Percentiles rank a stretch among this genome's conserved stretches.
Evolutionary conservation across 1,140 invertebrate species (phyloP).

Genomic region (Drosophila arizonae): DNA sequence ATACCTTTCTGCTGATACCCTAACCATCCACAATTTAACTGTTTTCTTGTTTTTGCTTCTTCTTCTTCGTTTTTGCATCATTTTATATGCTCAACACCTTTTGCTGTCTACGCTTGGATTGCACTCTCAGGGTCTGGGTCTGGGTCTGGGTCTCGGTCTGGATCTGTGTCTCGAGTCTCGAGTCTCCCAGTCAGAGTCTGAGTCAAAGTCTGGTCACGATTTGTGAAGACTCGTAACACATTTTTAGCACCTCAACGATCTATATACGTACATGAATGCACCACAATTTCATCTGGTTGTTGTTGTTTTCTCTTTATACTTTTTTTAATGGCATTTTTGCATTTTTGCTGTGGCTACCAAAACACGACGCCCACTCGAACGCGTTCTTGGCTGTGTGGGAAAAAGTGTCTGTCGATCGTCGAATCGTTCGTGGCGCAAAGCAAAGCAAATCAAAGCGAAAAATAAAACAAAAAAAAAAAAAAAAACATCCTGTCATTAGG

Average conservation of each 20-base stretch:
- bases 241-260: constrained; percentile 79
- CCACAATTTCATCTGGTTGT: constrained; percentile 36
- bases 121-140: constrained; percentile 43
- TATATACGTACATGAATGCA: constrained; percentile 57
- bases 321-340: constrained; percentile 74
- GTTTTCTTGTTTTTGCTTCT: neutral
- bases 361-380: constrained; percentile 69
- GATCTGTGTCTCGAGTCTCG: constrained; percentile 5
- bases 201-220: constrained; percentile 69
- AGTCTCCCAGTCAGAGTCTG: constrained; percentile 9
- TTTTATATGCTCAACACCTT: constrained; percentile 53
- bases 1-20: neutral
- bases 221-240: constrained; percentile 81
- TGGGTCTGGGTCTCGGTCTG: constrained; percentile 12
- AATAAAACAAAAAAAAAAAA: no score
- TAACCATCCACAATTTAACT: neutral
- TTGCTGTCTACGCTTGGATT: constrained; percentile 43
- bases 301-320: constrained; percentile 2
- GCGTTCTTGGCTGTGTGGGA: constrained; percentile 45
- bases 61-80: constrained; percentile 15
- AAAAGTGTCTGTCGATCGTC: constrained; percentile 23
- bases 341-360: constrained; percentile 59
- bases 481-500: constrained; percentile 76
- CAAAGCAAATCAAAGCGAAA: neutral
- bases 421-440: constrained; percentile 2